These are phyloP conservation scores for Tolmerus cingulatus DNA, from an alignment of 2,888 invertebrate genomes.

Conservation along the genomic window DNA sequence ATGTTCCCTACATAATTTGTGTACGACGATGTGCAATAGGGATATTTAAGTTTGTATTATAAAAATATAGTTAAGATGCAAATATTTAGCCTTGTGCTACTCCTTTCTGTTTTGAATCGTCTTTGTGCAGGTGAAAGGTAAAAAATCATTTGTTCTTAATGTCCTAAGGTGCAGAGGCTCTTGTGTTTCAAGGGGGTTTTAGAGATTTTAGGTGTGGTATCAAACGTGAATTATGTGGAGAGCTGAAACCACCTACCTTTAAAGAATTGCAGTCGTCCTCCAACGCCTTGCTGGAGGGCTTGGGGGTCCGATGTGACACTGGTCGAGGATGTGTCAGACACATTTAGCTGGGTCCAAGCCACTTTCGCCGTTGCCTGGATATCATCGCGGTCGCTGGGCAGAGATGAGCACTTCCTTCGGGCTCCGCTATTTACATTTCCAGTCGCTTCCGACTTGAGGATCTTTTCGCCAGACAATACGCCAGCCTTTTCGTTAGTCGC, in stretches of 20 bases:
- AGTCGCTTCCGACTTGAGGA: slow-evolving; percentile 42
- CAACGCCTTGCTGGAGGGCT: slow-evolving; percentile 49
- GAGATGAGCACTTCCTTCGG: slow-evolving; percentile 49
- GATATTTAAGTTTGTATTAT: too few relatives aligned
- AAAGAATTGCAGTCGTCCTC: slow-evolving; percentile 63
- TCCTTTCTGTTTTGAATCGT: too few relatives aligned
- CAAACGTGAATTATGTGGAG: not conserved
- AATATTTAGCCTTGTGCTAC: too few relatives aligned
- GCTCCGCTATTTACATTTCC: slow-evolving; percentile 46
- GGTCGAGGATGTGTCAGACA: slow-evolving; percentile 14
- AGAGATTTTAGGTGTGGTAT: not conserved
- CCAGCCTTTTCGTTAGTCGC: slow-evolving; percentile 48
- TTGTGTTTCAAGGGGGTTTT: not conserved
- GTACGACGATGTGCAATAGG: too few relatives aligned
- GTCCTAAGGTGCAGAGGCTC: not conserved
- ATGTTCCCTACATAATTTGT: too few relatives aligned
- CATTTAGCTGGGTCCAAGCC: slow-evolving; percentile 31
- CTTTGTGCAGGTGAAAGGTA: too few relatives aligned
- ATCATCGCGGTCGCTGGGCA: not conserved
- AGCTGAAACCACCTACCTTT: slow-evolving; percentile 56
- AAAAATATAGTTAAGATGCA: too few relatives aligned
- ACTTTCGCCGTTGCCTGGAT: slow-evolving; percentile 28
- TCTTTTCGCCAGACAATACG: slow-evolving; percentile 13
- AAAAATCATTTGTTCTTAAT: too few relatives aligned
- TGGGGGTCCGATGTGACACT: not conserved